phyloP scores from a whole-genome alignment of 2,888 invertebrate species.

The Platycheirus albimanus region DNA sequence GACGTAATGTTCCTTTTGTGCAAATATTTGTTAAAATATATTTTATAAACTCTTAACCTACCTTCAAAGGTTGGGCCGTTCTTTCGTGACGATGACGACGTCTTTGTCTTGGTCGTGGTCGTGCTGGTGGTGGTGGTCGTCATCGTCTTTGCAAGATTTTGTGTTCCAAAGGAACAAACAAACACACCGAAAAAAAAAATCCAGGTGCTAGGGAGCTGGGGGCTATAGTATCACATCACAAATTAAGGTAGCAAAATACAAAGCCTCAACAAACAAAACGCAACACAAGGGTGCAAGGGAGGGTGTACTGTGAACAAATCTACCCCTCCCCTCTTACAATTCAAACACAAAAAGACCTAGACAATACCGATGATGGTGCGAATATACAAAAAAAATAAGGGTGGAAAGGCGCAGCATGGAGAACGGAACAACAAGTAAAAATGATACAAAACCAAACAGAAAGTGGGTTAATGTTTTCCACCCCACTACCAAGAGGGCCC shows the following conservation, averaged over 20 bases:
- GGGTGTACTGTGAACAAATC: not conserved
- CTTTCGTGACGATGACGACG: not conserved
- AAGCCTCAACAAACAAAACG: conserved; percentile 51
- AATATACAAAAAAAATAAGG: conserved; percentile 19
- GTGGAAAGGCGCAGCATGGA: not conserved
- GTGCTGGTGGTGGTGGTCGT: not conserved
- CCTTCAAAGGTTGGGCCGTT: conserved; percentile 6
- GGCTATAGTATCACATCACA: conserved; percentile 63
- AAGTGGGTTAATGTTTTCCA: conserved; percentile 69
- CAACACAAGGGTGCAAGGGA: conserved; percentile 3
- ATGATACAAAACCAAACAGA: conserved; percentile 67
- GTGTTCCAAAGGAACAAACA: conserved; percentile 15
- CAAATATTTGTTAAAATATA: conserved; percentile 62
- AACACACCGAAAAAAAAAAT: conserved; percentile 4
- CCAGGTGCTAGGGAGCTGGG: not conserved
- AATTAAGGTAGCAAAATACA: conserved; percentile 67
- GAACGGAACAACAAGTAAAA: conserved; percentile 47
- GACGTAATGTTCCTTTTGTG: conserved; percentile 56
- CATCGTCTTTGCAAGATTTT: conserved; percentile 14
- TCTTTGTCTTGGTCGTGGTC: no score
- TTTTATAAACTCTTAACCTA: not conserved
- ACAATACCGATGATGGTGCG: conserved; percentile 64
- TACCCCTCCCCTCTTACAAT: not conserved
- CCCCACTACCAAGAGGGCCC: conserved; percentile 14
- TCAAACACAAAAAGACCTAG: conserved; percentile 27